Base-by-base conservation (phyloP, 2,888 invertebrate species). In the Drosophila anceps region DNA sequence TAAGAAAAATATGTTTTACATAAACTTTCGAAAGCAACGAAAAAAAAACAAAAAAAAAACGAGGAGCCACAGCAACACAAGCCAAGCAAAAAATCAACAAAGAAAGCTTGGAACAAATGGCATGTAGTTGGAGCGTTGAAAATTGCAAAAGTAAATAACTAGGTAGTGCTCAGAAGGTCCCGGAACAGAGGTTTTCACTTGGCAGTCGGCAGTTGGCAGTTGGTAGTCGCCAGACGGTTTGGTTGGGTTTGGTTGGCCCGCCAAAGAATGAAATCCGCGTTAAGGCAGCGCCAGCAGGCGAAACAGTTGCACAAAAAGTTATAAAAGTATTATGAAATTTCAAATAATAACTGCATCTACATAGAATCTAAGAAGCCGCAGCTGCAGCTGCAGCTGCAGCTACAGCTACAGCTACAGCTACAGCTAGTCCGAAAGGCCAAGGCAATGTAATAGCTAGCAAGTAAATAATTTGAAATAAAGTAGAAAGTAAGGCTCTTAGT, bases 1-100 rank as follows among this genome's bases (percentile, higher is more conserved):
- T 89, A 89, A 89, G 86, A 86, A 86, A 86, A 86, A 86, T 86
- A 86, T 86, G 86, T 86, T 86, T 89, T 86, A 89, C 86, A 86
- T 86, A 84, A 89, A 78, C 75, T 79, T 78, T 78, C 68, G 55
- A 20, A 12, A n/a, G 55, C 9, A 39, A 43, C 24, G 43, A 44
- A 18, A 50, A 65, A 69, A 50, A 60, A 31, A 3, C 5, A 20
- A 13, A 53, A 24, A 37, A 63, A 57, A 33, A 33, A 60, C 15
- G 20, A 29, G 20, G 31, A 62, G 46, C 35, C 64, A 37, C 43
- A 39, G 9, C 54, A 43, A 54, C 41, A 35, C 54, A 67, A 48
- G 35, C 54, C 27, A 18, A 44, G 33, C 35, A 53, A 66, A 70
- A 68, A 64, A 69, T 57, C 73, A 72, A 51, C 72, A 73, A 59